Percentiles rank a stretch among this genome's conserved stretches.
phyloP scores from a whole-genome alignment of 2,888 invertebrate genomes.

The Sericinus montela region DNA sequence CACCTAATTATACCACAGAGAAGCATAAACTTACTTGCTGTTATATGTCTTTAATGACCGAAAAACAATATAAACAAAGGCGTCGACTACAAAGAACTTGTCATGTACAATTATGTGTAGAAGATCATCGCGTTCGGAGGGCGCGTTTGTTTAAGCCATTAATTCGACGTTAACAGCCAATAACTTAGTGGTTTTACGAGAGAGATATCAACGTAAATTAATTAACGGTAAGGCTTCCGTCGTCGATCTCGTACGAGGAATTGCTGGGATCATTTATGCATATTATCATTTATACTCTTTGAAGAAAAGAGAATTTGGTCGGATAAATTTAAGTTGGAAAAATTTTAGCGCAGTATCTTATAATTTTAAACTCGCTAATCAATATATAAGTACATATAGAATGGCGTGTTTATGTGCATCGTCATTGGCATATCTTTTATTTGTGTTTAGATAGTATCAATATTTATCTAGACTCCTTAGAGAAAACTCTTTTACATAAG shows the following conservation, averaged over 20 bases:
- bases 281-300: neutral
- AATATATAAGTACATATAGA: no score
- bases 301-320: neutral
- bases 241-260: slow-evolving; percentile 18
- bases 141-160: slow-evolving; percentile 47
- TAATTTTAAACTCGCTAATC: no score
- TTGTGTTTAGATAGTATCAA: no score
- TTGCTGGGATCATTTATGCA: slow-evolving; percentile 1
- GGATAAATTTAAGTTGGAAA: neutral
- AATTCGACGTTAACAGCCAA: slow-evolving; percentile 51
- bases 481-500: no score
- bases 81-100: neutral
- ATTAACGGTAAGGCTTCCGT: slow-evolving; percentile 30
- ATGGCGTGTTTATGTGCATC: no score
- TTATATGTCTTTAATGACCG: neutral
- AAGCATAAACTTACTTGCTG: neutral
- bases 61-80: neutral
- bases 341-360: no score
- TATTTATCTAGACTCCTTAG: no score
- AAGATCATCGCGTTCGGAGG: slow-evolving; percentile 39
- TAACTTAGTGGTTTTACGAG: slow-evolving; percentile 57
- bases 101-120: slow-evolving; percentile 16
- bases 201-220: slow-evolving; percentile 56
- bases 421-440: no score
- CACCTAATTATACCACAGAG: neutral